These are phyloP conservation scores for Spilosoma lubricipeda DNA, from an alignment of 2,888 invertebrate genomes.

Conservation along the genomic window DNA sequence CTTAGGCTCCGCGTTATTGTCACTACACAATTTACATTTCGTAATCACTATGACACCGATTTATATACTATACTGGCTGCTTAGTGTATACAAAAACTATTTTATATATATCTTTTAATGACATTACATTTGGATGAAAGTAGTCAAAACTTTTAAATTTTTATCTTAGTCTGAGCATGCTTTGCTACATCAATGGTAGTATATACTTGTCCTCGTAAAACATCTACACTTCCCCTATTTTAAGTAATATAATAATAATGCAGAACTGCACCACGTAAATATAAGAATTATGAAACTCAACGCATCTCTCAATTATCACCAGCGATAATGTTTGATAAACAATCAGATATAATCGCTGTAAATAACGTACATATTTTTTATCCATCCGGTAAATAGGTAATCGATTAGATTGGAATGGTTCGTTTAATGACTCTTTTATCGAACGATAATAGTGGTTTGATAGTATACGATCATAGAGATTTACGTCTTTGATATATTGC, in stretches of 20 bases:
- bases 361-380: slow-evolving; percentile 15
- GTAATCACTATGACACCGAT: slow-evolving; percentile 49
- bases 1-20: slow-evolving; percentile 45
- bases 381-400: slow-evolving; percentile 7
- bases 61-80: slow-evolving; percentile 64
- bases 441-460: background rate
- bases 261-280: background rate
- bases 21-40: slow-evolving; percentile 60
- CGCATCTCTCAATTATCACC: background rate
- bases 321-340: background rate
- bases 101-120: background rate
- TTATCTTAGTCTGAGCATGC: background rate
- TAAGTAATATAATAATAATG: background rate
- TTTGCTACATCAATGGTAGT: background rate
- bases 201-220: background rate
- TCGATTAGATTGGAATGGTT: slow-evolving; percentile 20
- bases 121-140: background rate
- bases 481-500: slow-evolving; percentile 18
- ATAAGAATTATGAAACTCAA: background rate
- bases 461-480: slow-evolving; percentile 16
- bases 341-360: background rate
- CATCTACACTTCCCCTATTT: background rate
- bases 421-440: slow-evolving; percentile 15
- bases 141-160: too few species aligned
- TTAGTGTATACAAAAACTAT: background rate